Conservation (phyloP, 2,797 vertebrate genomes). For the Bothrops alternatus region DNA sequence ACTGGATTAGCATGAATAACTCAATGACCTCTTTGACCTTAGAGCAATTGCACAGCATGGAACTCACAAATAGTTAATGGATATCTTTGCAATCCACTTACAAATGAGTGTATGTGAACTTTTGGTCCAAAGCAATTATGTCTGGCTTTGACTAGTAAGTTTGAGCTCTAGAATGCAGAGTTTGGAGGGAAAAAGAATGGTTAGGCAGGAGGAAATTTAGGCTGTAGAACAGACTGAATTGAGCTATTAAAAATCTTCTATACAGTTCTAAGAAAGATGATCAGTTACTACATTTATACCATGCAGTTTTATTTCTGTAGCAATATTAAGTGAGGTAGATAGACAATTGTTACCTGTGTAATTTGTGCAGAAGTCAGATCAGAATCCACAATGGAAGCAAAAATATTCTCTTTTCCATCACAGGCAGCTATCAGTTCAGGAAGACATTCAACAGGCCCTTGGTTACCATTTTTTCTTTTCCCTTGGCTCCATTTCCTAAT, state of each 20-base stretch:
- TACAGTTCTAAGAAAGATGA: neutral
- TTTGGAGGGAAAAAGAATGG: neutral
- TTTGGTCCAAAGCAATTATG: neutral
- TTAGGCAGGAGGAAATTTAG: neutral
- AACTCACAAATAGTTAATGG: neutral
- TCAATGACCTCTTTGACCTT: neutral
- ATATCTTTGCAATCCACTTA: neutral
- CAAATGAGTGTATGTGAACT: neutral
- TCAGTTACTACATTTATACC: conserved; percentile 15
- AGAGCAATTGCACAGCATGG: neutral
- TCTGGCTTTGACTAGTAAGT: neutral
- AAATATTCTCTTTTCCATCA: conserved; percentile 79
- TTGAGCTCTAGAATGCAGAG: neutral
- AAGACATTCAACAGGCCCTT: conserved; percentile 84
- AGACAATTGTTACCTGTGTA: conserved; percentile 79
- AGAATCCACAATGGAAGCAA: conserved; percentile 77
- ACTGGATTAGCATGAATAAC: neutral
- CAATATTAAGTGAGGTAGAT: neutral
- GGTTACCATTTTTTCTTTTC: conserved; percentile 67
- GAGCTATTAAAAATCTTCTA: neutral
- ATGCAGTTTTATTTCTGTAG: conserved; percentile 20
- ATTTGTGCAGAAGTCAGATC: conserved; percentile 78
- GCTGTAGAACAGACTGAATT: neutral
- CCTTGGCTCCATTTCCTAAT: conserved; percentile 80
- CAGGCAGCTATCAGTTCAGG: conserved; percentile 90